phyloP scores from a whole-genome alignment of 1,140 invertebrate genomes.

The Megathymus violae region DNA sequence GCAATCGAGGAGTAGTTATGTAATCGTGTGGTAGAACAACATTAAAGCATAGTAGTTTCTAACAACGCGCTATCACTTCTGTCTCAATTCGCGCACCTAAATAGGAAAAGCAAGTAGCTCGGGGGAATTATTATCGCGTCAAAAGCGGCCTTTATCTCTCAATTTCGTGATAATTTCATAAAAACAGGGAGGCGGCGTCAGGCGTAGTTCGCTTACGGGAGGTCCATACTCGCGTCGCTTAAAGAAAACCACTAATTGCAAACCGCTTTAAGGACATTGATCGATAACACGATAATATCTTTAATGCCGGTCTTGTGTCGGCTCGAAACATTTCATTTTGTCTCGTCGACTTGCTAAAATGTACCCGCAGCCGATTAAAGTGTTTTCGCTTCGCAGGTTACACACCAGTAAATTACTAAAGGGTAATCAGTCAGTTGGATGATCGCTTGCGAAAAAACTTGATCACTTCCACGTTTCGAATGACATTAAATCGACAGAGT shows the following conservation, averaged over 20 bases:
- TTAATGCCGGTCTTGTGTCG: slow-evolving; percentile 63
- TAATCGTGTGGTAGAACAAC: slow-evolving; percentile 4
- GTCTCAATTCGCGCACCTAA: slow-evolving; percentile 42
- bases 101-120: slow-evolving; percentile 47
- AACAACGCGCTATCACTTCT: slow-evolving; percentile 27
- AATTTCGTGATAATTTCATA: slow-evolving; percentile 78
- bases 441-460: no score
- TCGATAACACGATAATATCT: slow-evolving; percentile 77
- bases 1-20: neutral
- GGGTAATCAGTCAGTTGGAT: neutral
- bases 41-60: slow-evolving; percentile 28
- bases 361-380: slow-evolving; percentile 37
- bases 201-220: slow-evolving; percentile 52
- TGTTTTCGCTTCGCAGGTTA: slow-evolving; percentile 24
- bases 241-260: slow-evolving; percentile 74
- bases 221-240: slow-evolving; percentile 64
- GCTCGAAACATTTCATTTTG: slow-evolving; percentile 64
- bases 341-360: slow-evolving; percentile 50
- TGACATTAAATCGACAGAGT: no score
- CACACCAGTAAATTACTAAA: slow-evolving; percentile 4
- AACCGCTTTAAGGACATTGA: slow-evolving; percentile 71
- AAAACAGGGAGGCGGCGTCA: slow-evolving; percentile 62
- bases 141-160: slow-evolving; percentile 68
- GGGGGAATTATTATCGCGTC: slow-evolving; percentile 65
- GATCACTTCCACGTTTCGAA: no score